phyloP scores from a whole-genome alignment of 1,140 invertebrate species.

The Hylaeus anthracinus region DNA sequence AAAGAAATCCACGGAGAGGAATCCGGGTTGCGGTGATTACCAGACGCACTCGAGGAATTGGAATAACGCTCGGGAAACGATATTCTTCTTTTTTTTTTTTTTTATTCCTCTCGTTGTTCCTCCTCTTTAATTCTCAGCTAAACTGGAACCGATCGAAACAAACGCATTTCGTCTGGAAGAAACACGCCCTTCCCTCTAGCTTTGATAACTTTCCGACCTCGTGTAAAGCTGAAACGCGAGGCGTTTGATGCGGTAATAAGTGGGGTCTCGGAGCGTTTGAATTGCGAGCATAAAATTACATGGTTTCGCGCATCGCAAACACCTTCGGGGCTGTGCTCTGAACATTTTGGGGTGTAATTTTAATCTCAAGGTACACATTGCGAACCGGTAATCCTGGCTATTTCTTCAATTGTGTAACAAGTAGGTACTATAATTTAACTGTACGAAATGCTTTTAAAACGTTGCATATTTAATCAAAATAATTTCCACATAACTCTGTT shows the following conservation, averaged over 20 bases:
- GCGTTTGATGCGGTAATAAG: slow-evolving; percentile 6
- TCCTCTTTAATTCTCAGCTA: slow-evolving; percentile 52
- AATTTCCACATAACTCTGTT: too few relatives aligned
- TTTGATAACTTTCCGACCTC: neutral
- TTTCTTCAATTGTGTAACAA: neutral
- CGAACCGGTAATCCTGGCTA: slow-evolving; percentile 17
- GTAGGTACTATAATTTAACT: too few relatives aligned
- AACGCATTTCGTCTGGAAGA: neutral
- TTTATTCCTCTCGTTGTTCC: neutral
- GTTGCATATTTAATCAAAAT: too few relatives aligned
- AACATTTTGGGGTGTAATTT: neutral
- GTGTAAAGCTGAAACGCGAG: neutral
- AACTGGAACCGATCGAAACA: slow-evolving; percentile 51
- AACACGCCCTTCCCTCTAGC: neutral
- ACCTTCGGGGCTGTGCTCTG: neutral
- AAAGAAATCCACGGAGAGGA: slow-evolving; percentile 38
- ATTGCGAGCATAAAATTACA: slow-evolving; percentile 29
- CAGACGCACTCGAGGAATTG: slow-evolving; percentile 47
- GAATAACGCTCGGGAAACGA: slow-evolving; percentile 41
- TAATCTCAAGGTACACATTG: neutral
- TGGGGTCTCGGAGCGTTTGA: neutral
- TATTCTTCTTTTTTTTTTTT: neutral
- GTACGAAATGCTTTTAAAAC: neutral
- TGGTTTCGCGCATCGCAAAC: slow-evolving; percentile 10
- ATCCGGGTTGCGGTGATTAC: slow-evolving; percentile 41